These are phyloP conservation scores for Hycleus phaleratus DNA, from an alignment of 1,140 invertebrate genomes.

Conservation along the genomic window DNA sequence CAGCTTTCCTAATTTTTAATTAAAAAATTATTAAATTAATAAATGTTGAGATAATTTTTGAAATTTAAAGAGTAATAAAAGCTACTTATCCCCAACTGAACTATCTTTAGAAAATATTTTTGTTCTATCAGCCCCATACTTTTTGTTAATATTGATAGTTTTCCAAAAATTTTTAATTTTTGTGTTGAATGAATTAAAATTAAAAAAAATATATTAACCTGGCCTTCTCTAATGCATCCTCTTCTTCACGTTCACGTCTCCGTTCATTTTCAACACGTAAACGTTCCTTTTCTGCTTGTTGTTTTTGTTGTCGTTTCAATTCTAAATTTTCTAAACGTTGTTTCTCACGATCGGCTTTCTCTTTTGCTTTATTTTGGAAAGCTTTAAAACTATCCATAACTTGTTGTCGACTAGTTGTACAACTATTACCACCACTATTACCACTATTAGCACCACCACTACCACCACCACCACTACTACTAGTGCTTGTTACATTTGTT, in stretches of 20 bases:
- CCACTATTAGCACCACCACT: too few species aligned
- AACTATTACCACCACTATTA: constrained; percentile 14
- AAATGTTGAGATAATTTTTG: not conserved
- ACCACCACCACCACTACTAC: too few species aligned
- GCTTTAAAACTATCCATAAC: constrained; percentile 67
- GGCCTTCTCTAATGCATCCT: constrained; percentile 65
- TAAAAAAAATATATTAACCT: constrained; percentile 39
- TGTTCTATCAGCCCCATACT: too few species aligned
- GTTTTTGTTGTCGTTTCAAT: constrained; percentile 65
- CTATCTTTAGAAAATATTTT: too few species aligned
- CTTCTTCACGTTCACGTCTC: constrained; percentile 69
- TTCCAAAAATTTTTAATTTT: too few species aligned
- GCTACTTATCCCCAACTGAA: too few species aligned
- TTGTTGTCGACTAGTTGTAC: constrained; percentile 49
- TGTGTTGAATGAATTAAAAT: too few species aligned
- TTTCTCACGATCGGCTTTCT: constrained; percentile 85
- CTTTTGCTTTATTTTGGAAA: constrained; percentile 92
- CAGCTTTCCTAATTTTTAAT: constrained; percentile 45
- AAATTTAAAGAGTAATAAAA: too few species aligned
- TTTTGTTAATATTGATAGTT: too few species aligned
- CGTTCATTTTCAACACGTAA: constrained; percentile 70
- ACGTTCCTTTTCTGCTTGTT: constrained; percentile 75
- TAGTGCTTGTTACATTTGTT: constrained; percentile 7
- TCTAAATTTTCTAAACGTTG: constrained; percentile 77
- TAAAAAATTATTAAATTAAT: not conserved